Evolutionary conservation across 2,113 vertebrate species (phyloP).

Genomic region (Crotalus viridis): DNA sequence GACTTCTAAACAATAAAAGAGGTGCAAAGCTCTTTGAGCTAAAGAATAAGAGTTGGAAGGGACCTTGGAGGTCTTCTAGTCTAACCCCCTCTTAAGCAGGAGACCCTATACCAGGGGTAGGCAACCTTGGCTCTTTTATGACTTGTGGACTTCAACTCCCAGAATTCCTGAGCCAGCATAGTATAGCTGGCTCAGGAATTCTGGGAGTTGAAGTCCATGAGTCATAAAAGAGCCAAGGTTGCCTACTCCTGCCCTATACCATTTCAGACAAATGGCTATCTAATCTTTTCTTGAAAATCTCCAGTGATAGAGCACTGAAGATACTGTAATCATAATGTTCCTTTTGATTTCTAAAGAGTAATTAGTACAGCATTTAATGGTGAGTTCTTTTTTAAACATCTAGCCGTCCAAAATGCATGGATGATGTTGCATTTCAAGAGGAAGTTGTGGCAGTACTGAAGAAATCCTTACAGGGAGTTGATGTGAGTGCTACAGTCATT

Average conservation of each 20-base stretch:
- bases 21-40: not conserved
- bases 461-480: slow-evolving; percentile 92
- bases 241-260: not conserved
- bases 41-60: not conserved
- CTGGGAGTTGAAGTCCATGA: too few species aligned
- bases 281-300: not conserved
- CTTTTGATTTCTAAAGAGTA: not conserved
- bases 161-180: too few species aligned
- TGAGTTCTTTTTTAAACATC: not conserved
- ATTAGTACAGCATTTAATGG: not conserved
- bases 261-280: not conserved
- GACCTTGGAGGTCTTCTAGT: not conserved
- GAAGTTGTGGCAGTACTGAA: slow-evolving; percentile 95
- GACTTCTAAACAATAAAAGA: not conserved
- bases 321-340: not conserved
- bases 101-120: not conserved
- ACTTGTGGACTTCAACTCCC: too few species aligned
- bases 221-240: too few species aligned
- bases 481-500: slow-evolving; percentile 76
- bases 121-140: too few species aligned
- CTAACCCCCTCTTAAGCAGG: not conserved
- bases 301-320: not conserved
- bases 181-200: too few species aligned
- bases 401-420: slow-evolving; percentile 93
- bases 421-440: slow-evolving; percentile 96